These are phyloP conservation scores for Tenthredo notha DNA, from an alignment of 2,888 invertebrate species.

Conservation along the genomic window DNA sequence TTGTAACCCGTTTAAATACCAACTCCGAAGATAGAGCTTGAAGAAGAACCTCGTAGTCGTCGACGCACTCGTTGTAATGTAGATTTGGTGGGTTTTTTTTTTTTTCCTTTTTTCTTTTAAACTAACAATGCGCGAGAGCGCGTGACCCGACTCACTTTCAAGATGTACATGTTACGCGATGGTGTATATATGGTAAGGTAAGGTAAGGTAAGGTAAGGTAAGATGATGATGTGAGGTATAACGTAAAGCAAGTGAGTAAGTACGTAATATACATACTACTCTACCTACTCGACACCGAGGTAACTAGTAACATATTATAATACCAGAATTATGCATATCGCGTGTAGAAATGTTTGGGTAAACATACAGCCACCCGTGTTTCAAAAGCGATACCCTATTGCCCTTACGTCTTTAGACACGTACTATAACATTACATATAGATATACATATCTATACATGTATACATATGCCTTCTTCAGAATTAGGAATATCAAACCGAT, in stretches of 20 bases:
- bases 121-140: not conserved
- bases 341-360: slow-evolving; percentile 19
- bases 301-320: slow-evolving; percentile 2
- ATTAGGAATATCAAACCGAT: too few species aligned
- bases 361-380: slow-evolving; percentile 36
- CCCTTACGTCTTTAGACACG: not conserved
- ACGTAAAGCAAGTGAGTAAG: not conserved
- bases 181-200: not conserved
- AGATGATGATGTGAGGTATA: not conserved
- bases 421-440: not conserved
- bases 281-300: not conserved
- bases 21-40: not conserved
- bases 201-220: not conserved
- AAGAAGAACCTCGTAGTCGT: not conserved
- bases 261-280: not conserved
- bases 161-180: too few species aligned
- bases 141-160: slow-evolving; percentile 1
- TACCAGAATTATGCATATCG: slow-evolving; percentile 32
- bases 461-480: too few species aligned
- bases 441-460: not conserved
- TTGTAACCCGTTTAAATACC: slow-evolving; percentile 10
- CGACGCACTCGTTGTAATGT: not conserved
- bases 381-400: slow-evolving; percentile 31
- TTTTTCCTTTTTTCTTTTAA: not conserved
- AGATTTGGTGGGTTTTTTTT: not conserved